Evolutionary conservation across 2,113 vertebrate genomes (phyloP), one percentile per base, ranked within the genome.

Genomic region (Boulengeromyrus knoepffleri): DNA sequence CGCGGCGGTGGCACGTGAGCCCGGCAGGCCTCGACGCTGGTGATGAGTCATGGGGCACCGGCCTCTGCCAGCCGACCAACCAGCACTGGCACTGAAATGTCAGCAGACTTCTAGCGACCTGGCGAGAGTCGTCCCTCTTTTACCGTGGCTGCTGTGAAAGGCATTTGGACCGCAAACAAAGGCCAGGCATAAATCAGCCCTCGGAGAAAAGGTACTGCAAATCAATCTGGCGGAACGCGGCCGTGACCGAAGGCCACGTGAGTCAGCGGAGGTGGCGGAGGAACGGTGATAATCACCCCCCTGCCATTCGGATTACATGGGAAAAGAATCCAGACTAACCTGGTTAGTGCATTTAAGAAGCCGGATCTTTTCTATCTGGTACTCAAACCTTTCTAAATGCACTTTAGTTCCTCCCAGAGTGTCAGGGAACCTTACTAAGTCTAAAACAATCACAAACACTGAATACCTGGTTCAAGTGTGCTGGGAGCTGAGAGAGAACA

Each of bases 81-180:
- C 77, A 17, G 10, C 84, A 6, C n/a, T 6, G 12, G 12, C n/a
- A 53, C 89, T 53, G 66, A 85, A 27, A 62, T 89, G 36, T 46
- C 80, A 89, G 24, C 19, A 84, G 13, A 31, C 85, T 66, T 19
- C 42, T 19, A 80, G 74, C 36, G 36, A 85, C 21, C 52, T 46
- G 15, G 42, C 10, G 42, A 17, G 83, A 46, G 56, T 86, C 77
- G 47, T 85, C 45, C 46, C 45, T 86, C 53, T 36, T 86, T 45
- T 86, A 50, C 56, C 42, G 42, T 10, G 42, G 89, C 21, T 70
- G 53, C 83, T 62, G 50, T 31, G 50, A 56, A 89, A 89, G 52
- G 47, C 49, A 85, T 89, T 84, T 89, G 77, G 74, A 45, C 21
- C 49, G 27, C n/a, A 84, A 42, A 84, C 74, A 89, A 89, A 39